phyloP scores from a whole-genome alignment of 2,797 vertebrate genomes.

The Oryzias dopingdopingensis region DNA sequence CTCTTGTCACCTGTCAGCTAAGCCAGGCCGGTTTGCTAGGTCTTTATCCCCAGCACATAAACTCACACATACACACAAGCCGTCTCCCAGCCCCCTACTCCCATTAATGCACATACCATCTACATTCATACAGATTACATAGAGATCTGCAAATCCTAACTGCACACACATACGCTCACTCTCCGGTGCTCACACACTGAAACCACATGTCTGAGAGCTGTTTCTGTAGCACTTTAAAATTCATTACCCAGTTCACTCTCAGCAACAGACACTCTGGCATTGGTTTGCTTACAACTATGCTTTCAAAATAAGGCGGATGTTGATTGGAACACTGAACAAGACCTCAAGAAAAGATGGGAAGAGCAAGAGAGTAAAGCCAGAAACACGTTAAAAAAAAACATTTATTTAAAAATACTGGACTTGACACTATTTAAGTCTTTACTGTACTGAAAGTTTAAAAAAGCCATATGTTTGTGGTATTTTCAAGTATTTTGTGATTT shows the following conservation, averaged over 20 bases:
- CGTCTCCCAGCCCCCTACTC: slow-evolving; percentile 68
- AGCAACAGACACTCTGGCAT: slow-evolving; percentile 66
- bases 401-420: no score
- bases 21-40: slow-evolving; percentile 84
- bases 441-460: no score
- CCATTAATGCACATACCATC: slow-evolving; percentile 66
- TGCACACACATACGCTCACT: slow-evolving; percentile 68
- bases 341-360: no score
- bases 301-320: slow-evolving; percentile 1
- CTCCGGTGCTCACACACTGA: slow-evolving; percentile 71
- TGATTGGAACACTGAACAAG: no score
- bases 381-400: no score
- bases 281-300: slow-evolving; percentile 57
- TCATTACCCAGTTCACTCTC: slow-evolving; percentile 81
- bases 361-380: no score
- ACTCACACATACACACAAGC: slow-evolving; percentile 68
- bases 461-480: no score
- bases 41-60: slow-evolving; percentile 83
- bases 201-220: slow-evolving; percentile 80
- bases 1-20: slow-evolving; percentile 88
- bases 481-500: no score
- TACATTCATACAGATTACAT: slow-evolving; percentile 70
- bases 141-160: slow-evolving; percentile 68
- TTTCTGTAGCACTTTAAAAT: slow-evolving; percentile 83
- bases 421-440: no score